A percentile compares a stretch with the other conserved stretches of the same genome.
These are phyloP conservation scores for Augiades crinisus DNA, from an alignment of 2,888 invertebrate species.

Conservation along the genomic window DNA sequence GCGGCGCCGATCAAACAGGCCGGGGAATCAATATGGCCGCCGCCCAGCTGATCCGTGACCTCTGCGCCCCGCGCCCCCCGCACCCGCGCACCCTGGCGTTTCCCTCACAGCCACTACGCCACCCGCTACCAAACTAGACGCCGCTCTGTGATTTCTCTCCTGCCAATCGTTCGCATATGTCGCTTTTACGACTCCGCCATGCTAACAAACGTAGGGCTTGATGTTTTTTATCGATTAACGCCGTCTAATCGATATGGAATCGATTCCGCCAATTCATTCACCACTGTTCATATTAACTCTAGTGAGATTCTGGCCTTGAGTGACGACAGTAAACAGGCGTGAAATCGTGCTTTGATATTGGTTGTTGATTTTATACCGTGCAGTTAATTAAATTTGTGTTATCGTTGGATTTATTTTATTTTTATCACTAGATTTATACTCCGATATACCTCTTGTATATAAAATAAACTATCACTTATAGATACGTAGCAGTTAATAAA, in stretches of 20 bases:
- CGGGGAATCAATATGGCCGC: slow-evolving; percentile 80
- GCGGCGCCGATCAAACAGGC: slow-evolving; percentile 78
- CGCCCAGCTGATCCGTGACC: slow-evolving; percentile 81
- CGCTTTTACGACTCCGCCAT: background rate
- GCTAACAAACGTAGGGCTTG: background rate
- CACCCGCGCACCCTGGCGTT: slow-evolving; percentile 31
- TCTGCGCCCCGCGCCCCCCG: slow-evolving; percentile 59
- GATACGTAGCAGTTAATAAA: too few relatives aligned
- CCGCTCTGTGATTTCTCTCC: slow-evolving; percentile 58
- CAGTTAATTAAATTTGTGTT: slow-evolving; percentile 63
- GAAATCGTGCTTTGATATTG: slow-evolving; percentile 50
- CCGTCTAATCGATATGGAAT: slow-evolving; percentile 5
- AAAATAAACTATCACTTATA: too few relatives aligned
- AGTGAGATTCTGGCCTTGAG: slow-evolving; percentile 17
- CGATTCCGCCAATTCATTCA: slow-evolving; percentile 9
- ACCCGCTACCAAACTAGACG: slow-evolving; percentile 60
- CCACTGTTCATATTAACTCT: slow-evolving; percentile 16
- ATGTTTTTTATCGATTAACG: slow-evolving; percentile 3
- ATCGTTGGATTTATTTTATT: slow-evolving; percentile 14
- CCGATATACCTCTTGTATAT: too few relatives aligned
- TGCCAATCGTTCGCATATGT: slow-evolving; percentile 34
- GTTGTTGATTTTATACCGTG: slow-evolving; percentile 56
- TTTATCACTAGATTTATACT: too few relatives aligned
- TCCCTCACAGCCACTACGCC: slow-evolving; percentile 41
- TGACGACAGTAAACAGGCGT: slow-evolving; percentile 37